Conservation (phyloP, 2,888 invertebrate species). For the Cenopis cana region DNA sequence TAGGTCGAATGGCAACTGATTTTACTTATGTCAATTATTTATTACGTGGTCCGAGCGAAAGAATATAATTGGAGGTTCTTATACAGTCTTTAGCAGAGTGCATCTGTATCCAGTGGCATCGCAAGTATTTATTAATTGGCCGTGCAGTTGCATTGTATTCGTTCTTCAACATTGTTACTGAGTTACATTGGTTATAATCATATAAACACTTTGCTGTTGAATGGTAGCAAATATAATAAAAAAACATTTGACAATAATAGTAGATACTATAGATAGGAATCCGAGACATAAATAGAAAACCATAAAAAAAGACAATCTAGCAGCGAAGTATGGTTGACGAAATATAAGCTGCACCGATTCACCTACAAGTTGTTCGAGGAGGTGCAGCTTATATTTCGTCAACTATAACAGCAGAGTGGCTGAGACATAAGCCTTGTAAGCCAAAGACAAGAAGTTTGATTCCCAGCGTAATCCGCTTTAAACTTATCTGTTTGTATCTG, state of each 20-base stretch:
- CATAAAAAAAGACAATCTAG: too few relatives aligned
- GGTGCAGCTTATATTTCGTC: too few relatives aligned
- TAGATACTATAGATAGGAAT: too few relatives aligned
- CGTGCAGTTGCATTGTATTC: constrained; percentile 21
- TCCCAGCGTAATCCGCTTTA: background rate
- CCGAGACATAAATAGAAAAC: too few relatives aligned
- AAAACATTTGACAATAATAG: background rate
- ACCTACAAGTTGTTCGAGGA: too few relatives aligned
- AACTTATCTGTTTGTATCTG: background rate
- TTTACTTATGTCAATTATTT: constrained; percentile 28
- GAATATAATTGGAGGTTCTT: constrained; percentile 29
- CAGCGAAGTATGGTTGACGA: too few relatives aligned
- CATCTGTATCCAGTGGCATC: constrained; percentile 18
- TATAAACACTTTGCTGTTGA: background rate
- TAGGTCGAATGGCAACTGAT: constrained; percentile 31
- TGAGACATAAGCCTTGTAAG: background rate
- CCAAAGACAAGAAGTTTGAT: background rate
- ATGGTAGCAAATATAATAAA: background rate
- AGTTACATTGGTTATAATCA: background rate
- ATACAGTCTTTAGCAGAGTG: background rate
- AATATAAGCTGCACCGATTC: too few relatives aligned
- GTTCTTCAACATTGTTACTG: constrained; percentile 6
- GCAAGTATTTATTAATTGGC: constrained; percentile 25
- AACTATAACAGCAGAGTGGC: too few relatives aligned
- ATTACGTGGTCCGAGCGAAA: constrained; percentile 15